These are phyloP conservation scores for Drosophila lacteicornis DNA, from an alignment of 1,140 invertebrate genomes.

Conservation along the genomic window DNA sequence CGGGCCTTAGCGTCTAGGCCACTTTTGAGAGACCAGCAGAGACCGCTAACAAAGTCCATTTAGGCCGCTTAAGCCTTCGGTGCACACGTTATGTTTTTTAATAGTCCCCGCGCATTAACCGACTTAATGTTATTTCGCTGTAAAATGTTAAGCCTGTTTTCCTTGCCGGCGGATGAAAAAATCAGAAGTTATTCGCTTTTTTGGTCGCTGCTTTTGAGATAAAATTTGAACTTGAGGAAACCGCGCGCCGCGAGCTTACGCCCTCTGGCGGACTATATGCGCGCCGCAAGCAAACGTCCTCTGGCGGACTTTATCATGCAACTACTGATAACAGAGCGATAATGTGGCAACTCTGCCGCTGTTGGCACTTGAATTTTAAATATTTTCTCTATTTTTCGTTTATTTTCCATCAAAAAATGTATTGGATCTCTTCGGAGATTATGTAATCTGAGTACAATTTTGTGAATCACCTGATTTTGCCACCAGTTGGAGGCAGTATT, in stretches of 20 bases:
- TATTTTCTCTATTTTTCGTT: too few relatives aligned
- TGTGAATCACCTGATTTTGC: too few relatives aligned
- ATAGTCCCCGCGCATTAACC: slow-evolving; percentile 45
- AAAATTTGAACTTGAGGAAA: slow-evolving; percentile 5
- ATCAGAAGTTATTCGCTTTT: background rate
- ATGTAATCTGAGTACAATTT: too few relatives aligned
- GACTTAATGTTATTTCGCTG: slow-evolving; percentile 60
- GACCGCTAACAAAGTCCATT: slow-evolving; percentile 68
- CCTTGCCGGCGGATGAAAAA: background rate
- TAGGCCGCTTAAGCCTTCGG: slow-evolving; percentile 55
- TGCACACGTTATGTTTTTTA: slow-evolving; percentile 57
- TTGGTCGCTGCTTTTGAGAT: background rate
- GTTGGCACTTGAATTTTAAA: too few relatives aligned
- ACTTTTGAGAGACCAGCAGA: slow-evolving; percentile 43
- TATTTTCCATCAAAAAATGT: too few relatives aligned
- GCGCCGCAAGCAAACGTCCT: slow-evolving; percentile 9
- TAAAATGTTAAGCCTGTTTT: slow-evolving; percentile 51
- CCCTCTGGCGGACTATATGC: slow-evolving; percentile 8
- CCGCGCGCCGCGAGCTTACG: slow-evolving; percentile 9
- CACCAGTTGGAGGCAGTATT: too few relatives aligned
- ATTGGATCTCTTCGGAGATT: too few relatives aligned
- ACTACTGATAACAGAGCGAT: background rate
- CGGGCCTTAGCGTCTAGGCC: slow-evolving; percentile 63
- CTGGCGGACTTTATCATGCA: background rate
- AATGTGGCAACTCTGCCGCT: background rate